Percentiles rank a stretch among this genome's conserved stretches.
These are phyloP conservation scores for Drosophila neutralis DNA, from an alignment of 2,888 invertebrate genomes.

Conservation along the genomic window DNA sequence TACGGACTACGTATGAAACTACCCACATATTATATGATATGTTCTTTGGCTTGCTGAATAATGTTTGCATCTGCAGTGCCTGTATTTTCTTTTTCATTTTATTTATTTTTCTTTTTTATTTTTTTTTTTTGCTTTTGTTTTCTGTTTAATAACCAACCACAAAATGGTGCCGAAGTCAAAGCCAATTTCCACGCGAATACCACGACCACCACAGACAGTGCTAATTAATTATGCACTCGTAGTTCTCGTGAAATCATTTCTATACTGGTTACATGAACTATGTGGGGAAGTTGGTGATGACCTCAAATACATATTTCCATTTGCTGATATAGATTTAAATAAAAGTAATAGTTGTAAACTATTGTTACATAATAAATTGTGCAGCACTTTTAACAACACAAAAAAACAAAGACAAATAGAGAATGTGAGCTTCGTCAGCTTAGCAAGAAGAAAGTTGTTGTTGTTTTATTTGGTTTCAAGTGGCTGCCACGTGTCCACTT, in stretches of 20 bases:
- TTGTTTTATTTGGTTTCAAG: conserved; percentile 36
- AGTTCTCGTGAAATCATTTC: conserved; percentile 1
- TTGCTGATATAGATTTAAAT: background rate
- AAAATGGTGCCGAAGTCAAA: conserved; percentile 31
- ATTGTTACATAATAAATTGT: background rate
- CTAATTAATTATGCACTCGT: conserved; percentile 64
- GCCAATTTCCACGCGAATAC: conserved; percentile 19
- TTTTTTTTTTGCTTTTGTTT: conserved; percentile 31
- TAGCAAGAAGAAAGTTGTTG: background rate
- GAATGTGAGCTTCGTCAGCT: conserved; percentile 11
- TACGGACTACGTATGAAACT: conserved; percentile 32
- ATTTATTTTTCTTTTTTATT: background rate
- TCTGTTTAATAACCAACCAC: conserved; percentile 54
- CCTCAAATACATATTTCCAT: background rate
- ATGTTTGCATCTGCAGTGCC: conserved; percentile 41
- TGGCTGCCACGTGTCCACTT: conserved; percentile 59
- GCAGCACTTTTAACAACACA: background rate
- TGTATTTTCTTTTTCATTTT: conserved; percentile 11
- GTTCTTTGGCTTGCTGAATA: conserved; percentile 22
- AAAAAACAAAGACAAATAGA: background rate
- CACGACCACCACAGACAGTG: conserved; percentile 52
- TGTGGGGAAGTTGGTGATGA: background rate
- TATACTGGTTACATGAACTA: background rate
- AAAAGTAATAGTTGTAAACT: background rate
- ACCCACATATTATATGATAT: conserved; percentile 31